phyloP scores from a whole-genome alignment of 2,797 vertebrate genomes.

The Lacerta bilineata region DNA sequence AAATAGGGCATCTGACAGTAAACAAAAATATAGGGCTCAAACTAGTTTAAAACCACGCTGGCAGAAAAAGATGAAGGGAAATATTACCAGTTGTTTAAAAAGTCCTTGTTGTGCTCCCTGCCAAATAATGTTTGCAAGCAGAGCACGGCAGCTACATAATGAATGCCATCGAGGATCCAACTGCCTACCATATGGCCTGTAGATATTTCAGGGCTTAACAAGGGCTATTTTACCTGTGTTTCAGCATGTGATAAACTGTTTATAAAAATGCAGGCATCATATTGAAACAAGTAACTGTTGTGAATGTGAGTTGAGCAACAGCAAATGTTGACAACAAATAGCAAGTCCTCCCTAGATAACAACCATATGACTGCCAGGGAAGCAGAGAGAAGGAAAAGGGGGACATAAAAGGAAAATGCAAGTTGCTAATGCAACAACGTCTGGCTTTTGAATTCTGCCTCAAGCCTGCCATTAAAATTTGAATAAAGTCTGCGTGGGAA shows the following conservation, averaged over 20 bases:
- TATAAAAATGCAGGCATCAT: neutral
- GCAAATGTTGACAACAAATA: neutral
- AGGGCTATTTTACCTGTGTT: slow-evolving; percentile 1
- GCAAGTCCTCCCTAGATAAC: slow-evolving; percentile 1
- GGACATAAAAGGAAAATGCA: slow-evolving; percentile 23
- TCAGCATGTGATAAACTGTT: neutral
- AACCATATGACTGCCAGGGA: slow-evolving; percentile 19
- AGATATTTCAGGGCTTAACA: neutral
- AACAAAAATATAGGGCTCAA: slow-evolving; percentile 65
- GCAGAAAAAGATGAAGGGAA: slow-evolving; percentile 58
- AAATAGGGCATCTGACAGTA: slow-evolving; percentile 70
- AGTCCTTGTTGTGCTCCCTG: slow-evolving; percentile 54
- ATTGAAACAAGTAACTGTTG: slow-evolving; percentile 18
- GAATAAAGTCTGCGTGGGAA: slow-evolving; percentile 31
- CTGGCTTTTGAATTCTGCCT: slow-evolving; percentile 14
- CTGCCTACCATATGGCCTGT: neutral
- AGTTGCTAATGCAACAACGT: slow-evolving; percentile 12
- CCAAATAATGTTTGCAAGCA: slow-evolving; percentile 32
- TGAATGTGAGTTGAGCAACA: slow-evolving; percentile 3
- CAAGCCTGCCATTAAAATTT: slow-evolving; percentile 2
- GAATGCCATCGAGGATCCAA: neutral
- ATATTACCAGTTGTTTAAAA: slow-evolving; percentile 39
- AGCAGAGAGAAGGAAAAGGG: slow-evolving; percentile 7
- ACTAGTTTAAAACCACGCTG: slow-evolving; percentile 57
- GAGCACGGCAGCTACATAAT: slow-evolving; percentile 31